Conservation (phyloP, 2,113 vertebrate species). For the Oryctolagus cuniculus region DNA sequence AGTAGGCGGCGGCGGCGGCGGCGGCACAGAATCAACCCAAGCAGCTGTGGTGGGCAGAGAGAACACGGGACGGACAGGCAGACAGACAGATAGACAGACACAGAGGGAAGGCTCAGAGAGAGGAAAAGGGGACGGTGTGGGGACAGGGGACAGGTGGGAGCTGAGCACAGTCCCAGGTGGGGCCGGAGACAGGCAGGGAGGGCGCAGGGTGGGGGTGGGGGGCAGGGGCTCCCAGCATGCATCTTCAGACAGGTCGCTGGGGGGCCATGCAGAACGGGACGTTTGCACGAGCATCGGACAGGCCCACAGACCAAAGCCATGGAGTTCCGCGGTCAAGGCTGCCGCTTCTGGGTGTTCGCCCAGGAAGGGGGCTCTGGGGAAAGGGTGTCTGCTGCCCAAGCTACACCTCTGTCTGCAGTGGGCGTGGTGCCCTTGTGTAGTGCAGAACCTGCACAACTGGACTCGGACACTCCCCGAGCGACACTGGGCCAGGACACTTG, state of each 20-base stretch:
- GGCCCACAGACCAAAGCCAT: constrained; percentile 80
- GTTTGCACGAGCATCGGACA: constrained; percentile 79
- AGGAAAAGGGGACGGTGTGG: neutral
- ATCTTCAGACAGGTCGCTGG: constrained; percentile 87
- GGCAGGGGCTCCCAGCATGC: constrained; percentile 90
- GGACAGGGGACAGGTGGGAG: neutral
- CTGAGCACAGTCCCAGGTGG: neutral
- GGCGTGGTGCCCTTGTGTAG: neutral
- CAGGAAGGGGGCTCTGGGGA: neutral
- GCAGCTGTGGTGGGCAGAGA: constrained; percentile 83
- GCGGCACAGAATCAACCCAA: constrained; percentile 88
- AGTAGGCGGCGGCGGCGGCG: constrained; percentile 83
- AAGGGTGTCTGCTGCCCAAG: neutral
- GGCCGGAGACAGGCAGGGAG: neutral
- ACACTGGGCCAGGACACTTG: neutral
- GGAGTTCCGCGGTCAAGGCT: neutral
- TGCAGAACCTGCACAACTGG: neutral
- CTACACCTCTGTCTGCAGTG: neutral
- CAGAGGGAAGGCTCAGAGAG: neutral
- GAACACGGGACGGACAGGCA: neutral
- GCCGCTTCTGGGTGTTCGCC: neutral
- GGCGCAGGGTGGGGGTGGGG: neutral
- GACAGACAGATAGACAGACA: neutral
- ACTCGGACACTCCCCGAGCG: neutral
- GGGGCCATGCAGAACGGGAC: constrained; percentile 84